A percentile compares a stretch with the other conserved stretches of the same genome.
Evolutionary conservation across 2,888 invertebrate species (phyloP).

Genomic region (Sesamia inferens): DNA sequence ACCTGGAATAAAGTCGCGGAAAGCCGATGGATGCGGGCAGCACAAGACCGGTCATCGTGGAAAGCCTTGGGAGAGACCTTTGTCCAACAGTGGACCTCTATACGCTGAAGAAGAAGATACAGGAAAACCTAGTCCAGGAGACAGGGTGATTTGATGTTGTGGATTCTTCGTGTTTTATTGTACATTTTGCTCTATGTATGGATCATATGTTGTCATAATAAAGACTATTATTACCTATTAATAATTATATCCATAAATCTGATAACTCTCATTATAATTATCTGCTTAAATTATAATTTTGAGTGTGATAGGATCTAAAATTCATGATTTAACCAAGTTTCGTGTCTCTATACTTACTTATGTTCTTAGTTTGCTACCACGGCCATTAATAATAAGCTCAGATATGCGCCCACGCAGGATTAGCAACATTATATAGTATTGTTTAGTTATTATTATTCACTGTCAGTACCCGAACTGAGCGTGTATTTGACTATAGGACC

Average conservation of each 20-base stretch:
- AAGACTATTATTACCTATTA: no score
- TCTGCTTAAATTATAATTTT: not conserved
- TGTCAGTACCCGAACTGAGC: constrained; percentile 24
- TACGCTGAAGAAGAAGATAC: no score
- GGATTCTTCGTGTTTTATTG: no score
- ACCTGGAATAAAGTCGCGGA: no score
- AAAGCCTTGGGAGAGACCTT: no score
- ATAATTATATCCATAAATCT: not conserved
- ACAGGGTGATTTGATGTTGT: no score
- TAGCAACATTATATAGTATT: constrained; percentile 14
- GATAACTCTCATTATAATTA: not conserved
- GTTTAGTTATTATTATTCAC: constrained; percentile 46
- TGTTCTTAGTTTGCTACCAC: constrained; percentile 27
- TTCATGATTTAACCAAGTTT: not conserved
- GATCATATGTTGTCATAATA: no score
- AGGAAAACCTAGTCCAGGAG: no score
- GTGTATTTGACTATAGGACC: constrained; percentile 4
- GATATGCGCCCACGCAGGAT: constrained; percentile 18
- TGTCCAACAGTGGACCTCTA: no score
- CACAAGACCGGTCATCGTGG: no score
- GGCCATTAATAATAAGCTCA: constrained; percentile 37
- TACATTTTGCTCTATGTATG: no score
- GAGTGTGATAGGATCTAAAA: not conserved
- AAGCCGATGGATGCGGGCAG: no score
- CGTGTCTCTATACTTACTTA: constrained; percentile 14